phyloP scores from a whole-genome alignment of 2,888 invertebrate species.

The Gerris lacustris region DNA sequence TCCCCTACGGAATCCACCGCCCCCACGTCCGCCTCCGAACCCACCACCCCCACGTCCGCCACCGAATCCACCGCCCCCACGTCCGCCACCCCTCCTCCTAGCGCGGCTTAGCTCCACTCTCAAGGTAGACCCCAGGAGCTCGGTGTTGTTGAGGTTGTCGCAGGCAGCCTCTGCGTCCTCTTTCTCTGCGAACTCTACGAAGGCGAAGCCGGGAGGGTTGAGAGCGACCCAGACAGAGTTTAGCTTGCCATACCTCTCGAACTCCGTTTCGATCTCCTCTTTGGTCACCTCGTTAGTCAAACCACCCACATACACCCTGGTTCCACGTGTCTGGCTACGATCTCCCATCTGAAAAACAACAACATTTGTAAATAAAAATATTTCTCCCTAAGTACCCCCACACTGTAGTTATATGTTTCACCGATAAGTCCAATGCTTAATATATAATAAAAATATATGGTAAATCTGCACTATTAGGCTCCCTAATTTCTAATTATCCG shows the following conservation, averaged over 20 bases:
- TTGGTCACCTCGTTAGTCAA: constrained; percentile 79
- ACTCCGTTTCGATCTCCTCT: constrained; percentile 80
- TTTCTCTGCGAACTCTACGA: constrained; percentile 80
- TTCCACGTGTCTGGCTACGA: constrained; percentile 39
- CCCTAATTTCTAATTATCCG: no score
- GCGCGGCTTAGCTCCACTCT: constrained; percentile 79
- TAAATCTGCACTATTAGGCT: no score
- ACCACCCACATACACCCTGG: constrained; percentile 82
- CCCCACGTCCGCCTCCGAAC: constrained; percentile 42
- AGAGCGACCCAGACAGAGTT: constrained; percentile 88
- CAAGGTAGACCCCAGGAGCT: constrained; percentile 73
- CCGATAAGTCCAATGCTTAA: no score
- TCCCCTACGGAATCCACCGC: constrained; percentile 40
- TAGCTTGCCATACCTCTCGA: constrained; percentile 82
- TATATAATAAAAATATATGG: no score
- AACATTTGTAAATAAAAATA: background rate
- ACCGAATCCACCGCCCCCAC: constrained; percentile 47
- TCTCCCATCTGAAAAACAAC: constrained; percentile 10
- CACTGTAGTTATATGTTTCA: no score
- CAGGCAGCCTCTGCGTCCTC: constrained; percentile 83
- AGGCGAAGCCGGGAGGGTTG: constrained; percentile 88
- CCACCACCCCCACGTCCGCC: constrained; percentile 46
- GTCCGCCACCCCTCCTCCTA: constrained; percentile 56
- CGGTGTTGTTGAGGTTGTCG: constrained; percentile 74
- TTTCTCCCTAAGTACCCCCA: background rate